Evolutionary conservation across 2,888 invertebrate genomes (phyloP), one percentile per base, ranked within the genome.

Genomic region (Drosophila mercatorum): DNA sequence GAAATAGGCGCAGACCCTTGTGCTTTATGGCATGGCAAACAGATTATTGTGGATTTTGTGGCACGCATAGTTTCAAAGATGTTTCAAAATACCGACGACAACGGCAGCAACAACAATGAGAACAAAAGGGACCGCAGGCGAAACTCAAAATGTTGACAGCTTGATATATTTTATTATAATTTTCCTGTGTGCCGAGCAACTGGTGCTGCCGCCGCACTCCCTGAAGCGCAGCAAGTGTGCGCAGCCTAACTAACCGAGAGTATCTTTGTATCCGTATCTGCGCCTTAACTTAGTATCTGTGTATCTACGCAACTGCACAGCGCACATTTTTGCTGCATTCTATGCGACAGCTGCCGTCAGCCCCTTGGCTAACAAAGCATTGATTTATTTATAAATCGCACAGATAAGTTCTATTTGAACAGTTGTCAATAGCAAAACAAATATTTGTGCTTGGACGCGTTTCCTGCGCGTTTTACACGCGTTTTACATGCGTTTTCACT

Each of bases 151-250:
- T 73, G 87, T 70, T 87, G 87, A 87, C 89, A 87, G 79, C 86
- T 87, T 87, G 90, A 88, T 89, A 88, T 85, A 87, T 89, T 87
- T 89, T 86, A 89, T 88, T 88, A 88, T 88, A 89, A 89, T 89
- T 83, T 79, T 71, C 74, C 69, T 68, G 68, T 65, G 51, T 65
- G 51, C 55, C 63, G 22, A 51, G 70, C 73, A 79, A 78, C 80
- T 58, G 75, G 44, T n/a, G n/a, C 57, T 22, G 6, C n/a, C 34
- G 26, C 22, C 22, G 38, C 34, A 34, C 31, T 44, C 12, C 40
- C 52, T 17, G 40, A 8, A 17, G 78, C 74, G 17, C 7, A 26
- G 78, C 74, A 74, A 77, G 76, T 78, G 75, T 70, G 75, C 26
- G 38, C 41, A 22, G 44, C 58, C 58, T 44, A 64, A 72, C 63